Evolutionary conservation across 2,888 invertebrate species (phyloP).

Genomic region (Caenorhabditis sp.): DNA sequence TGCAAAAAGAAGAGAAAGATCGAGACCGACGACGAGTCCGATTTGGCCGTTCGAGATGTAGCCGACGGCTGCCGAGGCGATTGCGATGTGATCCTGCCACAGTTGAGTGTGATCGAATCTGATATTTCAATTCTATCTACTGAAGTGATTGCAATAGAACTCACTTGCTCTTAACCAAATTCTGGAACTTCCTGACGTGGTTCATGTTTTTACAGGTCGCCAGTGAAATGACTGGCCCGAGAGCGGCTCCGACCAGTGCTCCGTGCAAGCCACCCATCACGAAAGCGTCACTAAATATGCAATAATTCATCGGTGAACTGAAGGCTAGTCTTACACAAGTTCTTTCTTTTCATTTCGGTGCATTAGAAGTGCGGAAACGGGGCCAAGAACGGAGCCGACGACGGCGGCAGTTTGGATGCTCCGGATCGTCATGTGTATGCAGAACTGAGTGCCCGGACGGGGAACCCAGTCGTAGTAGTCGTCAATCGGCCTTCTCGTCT

Average conservation of each 20-base stretch:
- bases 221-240: slow-evolving; percentile 70
- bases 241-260: slow-evolving; percentile 64
- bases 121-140: background rate
- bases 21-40: slow-evolving; percentile 71
- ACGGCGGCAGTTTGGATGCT: slow-evolving; percentile 70
- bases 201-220: slow-evolving; percentile 68
- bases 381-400: slow-evolving; percentile 67
- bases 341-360: slow-evolving; percentile 54
- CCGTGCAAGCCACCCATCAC: slow-evolving; percentile 66
- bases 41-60: slow-evolving; percentile 65
- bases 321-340: slow-evolving; percentile 27
- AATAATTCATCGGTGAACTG: background rate
- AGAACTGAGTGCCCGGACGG: slow-evolving; percentile 69
- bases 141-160: background rate
- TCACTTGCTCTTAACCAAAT: slow-evolving; percentile 52
- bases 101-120: slow-evolving; percentile 68
- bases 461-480: slow-evolving; percentile 66
- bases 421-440: slow-evolving; percentile 73
- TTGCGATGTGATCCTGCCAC: slow-evolving; percentile 68
- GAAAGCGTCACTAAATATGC: slow-evolving; percentile 57
- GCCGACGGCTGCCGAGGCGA: slow-evolving; percentile 68
- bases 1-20: slow-evolving; percentile 63
- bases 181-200: slow-evolving; percentile 45
- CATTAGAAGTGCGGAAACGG: slow-evolving; percentile 55
- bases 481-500: slow-evolving; percentile 43